Conservation (phyloP, 2,888 invertebrate species). For the Hololepta plana region DNA sequence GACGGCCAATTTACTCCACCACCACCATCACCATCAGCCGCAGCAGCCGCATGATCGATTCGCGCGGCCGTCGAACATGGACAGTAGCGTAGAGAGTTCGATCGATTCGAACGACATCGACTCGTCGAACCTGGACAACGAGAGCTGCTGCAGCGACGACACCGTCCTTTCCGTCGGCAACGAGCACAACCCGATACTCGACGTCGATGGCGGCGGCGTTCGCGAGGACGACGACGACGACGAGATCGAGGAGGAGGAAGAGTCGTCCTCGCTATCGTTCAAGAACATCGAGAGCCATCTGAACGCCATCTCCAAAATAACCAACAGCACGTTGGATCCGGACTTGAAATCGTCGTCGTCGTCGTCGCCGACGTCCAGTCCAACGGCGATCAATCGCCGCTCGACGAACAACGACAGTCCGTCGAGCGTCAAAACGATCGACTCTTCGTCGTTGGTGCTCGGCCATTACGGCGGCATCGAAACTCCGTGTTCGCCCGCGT, state of each 20-base stretch:
- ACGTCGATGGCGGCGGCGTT: slow-evolving; percentile 10
- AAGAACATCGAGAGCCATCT: slow-evolving; percentile 50
- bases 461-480: no score
- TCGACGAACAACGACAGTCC: no score
- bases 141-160: slow-evolving; percentile 56
- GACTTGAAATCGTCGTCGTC: slow-evolving; percentile 9
- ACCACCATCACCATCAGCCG: slow-evolving; percentile 19
- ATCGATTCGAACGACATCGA: slow-evolving; percentile 23
- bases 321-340: slow-evolving; percentile 28
- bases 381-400: no score
- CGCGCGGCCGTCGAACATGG: slow-evolving; percentile 16
- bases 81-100: slow-evolving; percentile 22
- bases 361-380: slow-evolving; percentile 10
- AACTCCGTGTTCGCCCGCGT: no score
- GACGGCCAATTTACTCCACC: slow-evolving; percentile 14
- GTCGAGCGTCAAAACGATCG: no score
- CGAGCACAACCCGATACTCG: slow-evolving; percentile 33
- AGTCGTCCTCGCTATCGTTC: slow-evolving; percentile 39
- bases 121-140: slow-evolving; percentile 30
- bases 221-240: slow-evolving; percentile 12
- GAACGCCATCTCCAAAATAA: slow-evolving; percentile 48
- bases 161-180: slow-evolving; percentile 70
- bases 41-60: no score
- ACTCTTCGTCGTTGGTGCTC: no score
- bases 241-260: no score